Evolutionary conservation across 2,888 invertebrate genomes (phyloP).

Genomic region (Zygogramma bicolorata): DNA sequence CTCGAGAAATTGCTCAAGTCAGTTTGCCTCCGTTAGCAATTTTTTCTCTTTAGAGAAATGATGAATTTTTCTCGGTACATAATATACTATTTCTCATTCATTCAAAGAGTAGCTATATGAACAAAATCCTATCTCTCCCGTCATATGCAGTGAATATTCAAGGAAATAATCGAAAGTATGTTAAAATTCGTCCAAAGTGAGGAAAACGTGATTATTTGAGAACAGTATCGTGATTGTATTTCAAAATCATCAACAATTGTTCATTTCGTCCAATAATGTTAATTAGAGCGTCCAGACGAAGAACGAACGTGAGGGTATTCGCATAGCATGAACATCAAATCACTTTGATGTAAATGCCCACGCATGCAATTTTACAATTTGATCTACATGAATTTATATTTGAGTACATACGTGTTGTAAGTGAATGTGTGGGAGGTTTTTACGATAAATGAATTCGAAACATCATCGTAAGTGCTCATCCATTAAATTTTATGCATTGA

Average conservation of each 20-base stretch:
- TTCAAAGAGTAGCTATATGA: too few species aligned
- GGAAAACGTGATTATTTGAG: too few species aligned
- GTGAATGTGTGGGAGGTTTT: background rate
- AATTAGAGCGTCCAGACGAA: background rate
- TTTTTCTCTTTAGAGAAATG: too few species aligned
- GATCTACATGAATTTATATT: background rate
- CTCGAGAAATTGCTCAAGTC: too few species aligned
- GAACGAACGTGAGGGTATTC: background rate
- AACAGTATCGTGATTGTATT: too few species aligned
- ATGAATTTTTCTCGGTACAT: too few species aligned
- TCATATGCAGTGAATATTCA: too few species aligned
- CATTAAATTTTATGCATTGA: background rate
- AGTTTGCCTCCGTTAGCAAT: too few species aligned
- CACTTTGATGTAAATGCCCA: background rate
- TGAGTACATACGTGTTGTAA: background rate
- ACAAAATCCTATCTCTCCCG: too few species aligned
- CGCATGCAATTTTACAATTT: background rate
- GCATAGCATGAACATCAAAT: background rate
- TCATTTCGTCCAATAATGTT: background rate
- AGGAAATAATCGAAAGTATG: too few species aligned
- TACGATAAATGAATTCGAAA: background rate
- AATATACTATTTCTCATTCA: too few species aligned
- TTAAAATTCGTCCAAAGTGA: too few species aligned
- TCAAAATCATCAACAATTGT: background rate
- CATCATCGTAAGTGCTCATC: background rate